phyloP scores from a whole-genome alignment of 2,888 invertebrate genomes.

The Chymomyza caudatula region DNA sequence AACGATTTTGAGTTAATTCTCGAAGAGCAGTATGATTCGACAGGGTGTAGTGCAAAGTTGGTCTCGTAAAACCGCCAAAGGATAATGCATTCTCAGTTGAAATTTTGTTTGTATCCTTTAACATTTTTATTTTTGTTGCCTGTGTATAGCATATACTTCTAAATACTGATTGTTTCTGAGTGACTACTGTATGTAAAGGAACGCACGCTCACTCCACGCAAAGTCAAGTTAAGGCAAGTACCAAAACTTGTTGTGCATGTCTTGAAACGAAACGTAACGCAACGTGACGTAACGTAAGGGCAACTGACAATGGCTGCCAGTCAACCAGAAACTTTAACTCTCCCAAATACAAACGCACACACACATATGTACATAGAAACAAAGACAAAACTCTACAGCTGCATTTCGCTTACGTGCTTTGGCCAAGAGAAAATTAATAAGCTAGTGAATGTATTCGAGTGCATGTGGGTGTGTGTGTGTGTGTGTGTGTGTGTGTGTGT shows the following conservation, averaged over 20 bases:
- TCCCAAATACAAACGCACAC: too few species aligned
- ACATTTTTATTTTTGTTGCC: too few species aligned
- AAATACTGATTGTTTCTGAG: too few species aligned
- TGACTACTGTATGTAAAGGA: not conserved
- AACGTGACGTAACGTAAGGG: not conserved
- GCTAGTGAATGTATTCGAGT: not conserved
- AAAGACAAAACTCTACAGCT: not conserved
- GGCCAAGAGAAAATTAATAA: slow-evolving; percentile 14
- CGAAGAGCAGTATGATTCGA: too few species aligned
- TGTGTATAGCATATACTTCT: too few species aligned
- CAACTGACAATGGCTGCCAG: not conserved
- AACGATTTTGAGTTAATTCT: too few species aligned
- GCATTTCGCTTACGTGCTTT: slow-evolving; percentile 7
- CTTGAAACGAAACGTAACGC: not conserved
- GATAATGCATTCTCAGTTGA: too few species aligned
- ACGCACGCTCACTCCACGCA: slow-evolving; percentile 4
- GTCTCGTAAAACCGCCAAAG: too few species aligned
- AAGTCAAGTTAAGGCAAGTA: slow-evolving; percentile 16
- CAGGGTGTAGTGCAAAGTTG: too few species aligned
- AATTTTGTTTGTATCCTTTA: too few species aligned
- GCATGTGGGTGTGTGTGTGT: too few species aligned
- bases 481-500: too few species aligned
- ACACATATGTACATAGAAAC: not conserved
- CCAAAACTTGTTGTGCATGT: slow-evolving; percentile 12
- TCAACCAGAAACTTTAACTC: not conserved